Percentiles rank a stretch among this genome's conserved stretches.
These are phyloP conservation scores for Orthosia gracilis DNA, from an alignment of 2,888 invertebrate genomes.

Conservation along the genomic window DNA sequence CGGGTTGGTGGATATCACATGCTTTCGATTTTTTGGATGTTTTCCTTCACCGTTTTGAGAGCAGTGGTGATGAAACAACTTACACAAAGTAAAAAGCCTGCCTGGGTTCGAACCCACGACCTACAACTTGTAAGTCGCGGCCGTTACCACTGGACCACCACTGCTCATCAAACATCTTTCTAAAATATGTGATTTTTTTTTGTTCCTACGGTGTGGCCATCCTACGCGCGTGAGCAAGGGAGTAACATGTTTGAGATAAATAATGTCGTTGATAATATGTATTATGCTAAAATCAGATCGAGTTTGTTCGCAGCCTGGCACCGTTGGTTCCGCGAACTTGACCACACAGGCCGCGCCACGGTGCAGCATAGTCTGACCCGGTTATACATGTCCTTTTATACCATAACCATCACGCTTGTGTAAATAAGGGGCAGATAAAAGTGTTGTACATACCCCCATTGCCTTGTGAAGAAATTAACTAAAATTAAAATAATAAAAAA, in stretches of 20 bases:
- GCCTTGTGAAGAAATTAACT: background rate
- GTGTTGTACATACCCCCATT: too few species aligned
- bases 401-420: background rate
- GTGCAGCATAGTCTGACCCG: slow-evolving; percentile 47
- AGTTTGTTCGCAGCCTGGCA: slow-evolving; percentile 40
- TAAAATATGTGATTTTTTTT: too few species aligned
- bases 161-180: too few species aligned
- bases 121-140: too few species aligned
- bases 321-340: slow-evolving; percentile 66
- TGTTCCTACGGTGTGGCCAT: background rate
- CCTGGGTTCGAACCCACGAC: too few species aligned
- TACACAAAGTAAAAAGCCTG: too few species aligned
- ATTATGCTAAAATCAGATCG: slow-evolving; percentile 64
- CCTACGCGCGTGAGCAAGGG: slow-evolving; percentile 9
- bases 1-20: too few species aligned
- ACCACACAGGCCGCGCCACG: slow-evolving; percentile 54
- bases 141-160: too few species aligned
- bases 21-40: too few species aligned
- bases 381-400: slow-evolving; percentile 38
- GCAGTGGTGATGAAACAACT: too few species aligned
- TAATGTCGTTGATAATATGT: slow-evolving; percentile 56
- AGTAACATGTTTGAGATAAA: slow-evolving; percentile 36
- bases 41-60: too few species aligned
- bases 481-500: background rate
- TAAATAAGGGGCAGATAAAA: background rate